Conservation (phyloP, 2,113 vertebrate genomes). For the Cricetomys ansorgei region DNA sequence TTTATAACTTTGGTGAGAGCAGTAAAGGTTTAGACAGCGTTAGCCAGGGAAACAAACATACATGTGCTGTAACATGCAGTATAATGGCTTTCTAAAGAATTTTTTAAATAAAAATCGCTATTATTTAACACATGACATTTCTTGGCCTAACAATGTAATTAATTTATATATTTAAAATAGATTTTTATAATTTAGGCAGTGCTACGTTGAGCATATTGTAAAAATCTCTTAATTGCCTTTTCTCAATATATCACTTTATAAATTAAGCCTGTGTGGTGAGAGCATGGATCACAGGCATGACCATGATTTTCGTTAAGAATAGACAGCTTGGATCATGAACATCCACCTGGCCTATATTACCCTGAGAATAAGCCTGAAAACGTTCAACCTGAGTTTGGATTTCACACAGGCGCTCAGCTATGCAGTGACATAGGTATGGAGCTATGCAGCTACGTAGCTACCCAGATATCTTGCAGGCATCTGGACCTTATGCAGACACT, state of each 20-base stretch:
- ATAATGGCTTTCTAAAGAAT: not conserved
- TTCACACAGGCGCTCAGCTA: no score
- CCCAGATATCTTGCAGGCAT: no score
- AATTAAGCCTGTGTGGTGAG: no score
- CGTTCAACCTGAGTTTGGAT: no score
- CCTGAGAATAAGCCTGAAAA: no score
- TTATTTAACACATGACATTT: not conserved
- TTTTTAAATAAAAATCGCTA: slow-evolving; percentile 3
- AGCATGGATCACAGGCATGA: no score
- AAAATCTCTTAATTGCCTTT: not conserved
- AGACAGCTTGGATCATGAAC: no score
- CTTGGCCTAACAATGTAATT: not conserved
- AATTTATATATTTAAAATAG: slow-evolving; percentile 12
- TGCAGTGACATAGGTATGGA: no score
- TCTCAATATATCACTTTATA: not conserved
- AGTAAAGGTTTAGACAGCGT: not conserved
- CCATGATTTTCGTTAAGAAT: no score
- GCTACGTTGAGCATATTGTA: not conserved
- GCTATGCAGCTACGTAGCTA: no score
- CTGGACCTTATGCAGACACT: no score
- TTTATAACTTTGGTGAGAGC: not conserved
- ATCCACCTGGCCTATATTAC: no score
- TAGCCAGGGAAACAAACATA: not conserved
- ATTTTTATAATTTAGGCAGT: slow-evolving; percentile 24
- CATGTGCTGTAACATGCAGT: not conserved